Evolutionary conservation across 2,797 vertebrate genomes (phyloP), one percentile per base, ranked within the genome.

Genomic region (Lagocephalus sceleratus): DNA sequence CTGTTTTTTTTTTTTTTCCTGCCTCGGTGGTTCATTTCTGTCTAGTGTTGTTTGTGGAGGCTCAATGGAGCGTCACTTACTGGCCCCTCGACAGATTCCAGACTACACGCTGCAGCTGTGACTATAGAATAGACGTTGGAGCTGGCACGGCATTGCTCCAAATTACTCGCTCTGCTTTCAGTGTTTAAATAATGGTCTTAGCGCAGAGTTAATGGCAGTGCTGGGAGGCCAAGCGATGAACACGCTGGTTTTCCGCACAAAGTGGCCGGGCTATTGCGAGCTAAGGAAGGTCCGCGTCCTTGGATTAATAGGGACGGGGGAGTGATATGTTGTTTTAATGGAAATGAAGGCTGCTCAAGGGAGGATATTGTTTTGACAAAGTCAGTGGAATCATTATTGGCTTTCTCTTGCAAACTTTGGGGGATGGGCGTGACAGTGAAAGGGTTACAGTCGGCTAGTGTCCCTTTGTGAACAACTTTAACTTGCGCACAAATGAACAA

Each of bases 61-160:
- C 75, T 85, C 87, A 86, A 76, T 81, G 81, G 82, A 88, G 83
- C 87, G 66, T 82, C 81, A 53, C 87, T 86, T 78, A 82, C 77
- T 69, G 79, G 84, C 84, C 87, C 85, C 84, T 81, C 75, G 78
- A 84, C 84, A 82, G 83, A 82, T 79, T 75, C 83, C 80, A 83
- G 75, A 82, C 79, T 66, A 70, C 74, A 61, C 73, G n/a, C 62
- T 63, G 82, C 85, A 87, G 87, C 87, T 85, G 85, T 20, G 76
- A 73, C 82, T 68, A 56, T 63, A 79, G 73, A 78, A 68, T 60
- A 72, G 70, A 68, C 50, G 66, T 66, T 54, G 49, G 73, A 57
- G 75, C 73, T 73, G 83, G 76, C 79, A 69, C 72, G 14, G 79
- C 60, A 21, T 58, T 47, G 75, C 78, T 84, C 78, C 76, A 78